Conservation (phyloP, 1,140 invertebrate genomes). For the Euschistus heros region DNA sequence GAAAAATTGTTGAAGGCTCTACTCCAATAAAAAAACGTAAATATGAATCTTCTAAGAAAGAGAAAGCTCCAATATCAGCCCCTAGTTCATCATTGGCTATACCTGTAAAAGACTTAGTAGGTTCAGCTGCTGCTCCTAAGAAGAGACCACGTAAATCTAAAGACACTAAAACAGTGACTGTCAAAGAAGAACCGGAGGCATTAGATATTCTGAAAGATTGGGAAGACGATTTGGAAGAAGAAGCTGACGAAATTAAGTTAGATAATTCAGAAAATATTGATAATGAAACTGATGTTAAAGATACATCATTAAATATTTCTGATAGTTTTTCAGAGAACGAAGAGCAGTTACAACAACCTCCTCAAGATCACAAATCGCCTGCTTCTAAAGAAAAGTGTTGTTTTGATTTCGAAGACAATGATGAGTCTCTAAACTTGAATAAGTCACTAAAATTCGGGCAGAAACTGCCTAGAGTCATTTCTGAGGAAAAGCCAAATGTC, state of each 20-base stretch:
- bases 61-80: neutral
- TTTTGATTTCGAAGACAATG: constrained; percentile 46
- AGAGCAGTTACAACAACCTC: neutral
- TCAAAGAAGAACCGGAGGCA: neutral
- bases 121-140: neutral
- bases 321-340: neutral
- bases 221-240: constrained; percentile 31
- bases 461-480: constrained; percentile 39
- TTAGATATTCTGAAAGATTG: constrained; percentile 34
- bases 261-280: constrained; percentile 3
- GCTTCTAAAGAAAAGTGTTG: constrained; percentile 28
- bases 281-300: constrained; percentile 31
- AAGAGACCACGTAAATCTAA: neutral
- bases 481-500: constrained; percentile 19
- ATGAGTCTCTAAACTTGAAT: constrained; percentile 34
- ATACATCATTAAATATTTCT: neutral
- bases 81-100: neutral
- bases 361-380: too few species aligned
- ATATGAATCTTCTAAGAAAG: neutral
- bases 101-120: too few species aligned
- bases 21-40: neutral
- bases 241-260: neutral
- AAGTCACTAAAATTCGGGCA: constrained; percentile 36
- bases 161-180: neutral
- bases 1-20: too few species aligned